A percentile compares a stretch with the other conserved stretches of the same genome.
Evolutionary conservation across 2,797 vertebrate genomes (phyloP).

Genomic region (Peromyscus attwateri): DNA sequence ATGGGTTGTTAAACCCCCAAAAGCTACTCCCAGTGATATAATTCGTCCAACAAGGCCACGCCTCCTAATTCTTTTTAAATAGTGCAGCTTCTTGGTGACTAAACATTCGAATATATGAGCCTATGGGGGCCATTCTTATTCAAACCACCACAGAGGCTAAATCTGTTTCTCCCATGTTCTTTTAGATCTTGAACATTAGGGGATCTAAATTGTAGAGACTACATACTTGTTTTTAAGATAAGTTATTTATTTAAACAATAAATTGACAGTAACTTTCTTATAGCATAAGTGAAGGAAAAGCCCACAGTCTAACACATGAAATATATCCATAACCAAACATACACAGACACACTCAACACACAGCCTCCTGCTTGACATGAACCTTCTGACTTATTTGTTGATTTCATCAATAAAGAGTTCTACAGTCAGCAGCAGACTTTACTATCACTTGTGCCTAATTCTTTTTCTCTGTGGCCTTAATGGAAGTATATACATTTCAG

Average conservation of each 20-base stretch:
- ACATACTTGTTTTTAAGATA: conserved; percentile 31
- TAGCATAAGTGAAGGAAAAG: neutral
- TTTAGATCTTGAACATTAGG: conserved; percentile 24
- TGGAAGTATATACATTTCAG: neutral
- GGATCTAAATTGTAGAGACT: neutral
- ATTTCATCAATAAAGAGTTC: neutral
- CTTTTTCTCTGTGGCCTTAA: neutral
- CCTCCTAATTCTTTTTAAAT: too few species aligned
- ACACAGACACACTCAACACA: neutral
- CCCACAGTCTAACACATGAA: neutral
- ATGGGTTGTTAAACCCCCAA: too few species aligned
- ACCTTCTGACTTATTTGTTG: neutral
- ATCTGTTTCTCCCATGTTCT: neutral
- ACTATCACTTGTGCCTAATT: neutral
- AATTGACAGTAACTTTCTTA: neutral
- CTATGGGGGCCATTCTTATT: neutral
- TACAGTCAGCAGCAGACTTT: neutral
- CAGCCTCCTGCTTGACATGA: neutral
- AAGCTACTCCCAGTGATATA: too few species aligned
- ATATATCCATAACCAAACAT: neutral
- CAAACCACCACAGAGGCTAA: neutral
- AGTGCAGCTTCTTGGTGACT: too few species aligned
- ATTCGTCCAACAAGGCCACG: too few species aligned
- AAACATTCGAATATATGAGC: too few species aligned
- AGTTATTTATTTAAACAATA: neutral